phyloP scores from a whole-genome alignment of 1,140 invertebrate genomes.

The Gryllus bimaculatus region DNA sequence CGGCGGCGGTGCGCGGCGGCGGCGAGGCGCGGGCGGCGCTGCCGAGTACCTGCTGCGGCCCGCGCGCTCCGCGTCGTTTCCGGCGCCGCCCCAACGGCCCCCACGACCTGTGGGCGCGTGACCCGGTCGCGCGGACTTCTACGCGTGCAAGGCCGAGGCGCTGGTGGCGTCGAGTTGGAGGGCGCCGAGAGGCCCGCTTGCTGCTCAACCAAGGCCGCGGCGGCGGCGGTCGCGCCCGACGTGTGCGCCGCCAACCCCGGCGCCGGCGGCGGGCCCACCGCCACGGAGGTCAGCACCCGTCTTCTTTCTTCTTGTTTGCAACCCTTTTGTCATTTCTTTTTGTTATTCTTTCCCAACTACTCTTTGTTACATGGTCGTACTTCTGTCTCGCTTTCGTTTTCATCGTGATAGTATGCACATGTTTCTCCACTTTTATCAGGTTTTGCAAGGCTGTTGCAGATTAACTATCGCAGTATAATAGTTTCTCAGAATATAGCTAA shows the following conservation, averaged over 20 bases:
- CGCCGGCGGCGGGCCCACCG: background rate
- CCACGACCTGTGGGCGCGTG: background rate
- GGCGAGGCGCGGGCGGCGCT: slow-evolving; percentile 20
- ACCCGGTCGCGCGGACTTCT: background rate
- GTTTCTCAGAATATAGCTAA: no score
- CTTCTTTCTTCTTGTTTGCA: no score
- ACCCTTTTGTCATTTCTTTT: no score
- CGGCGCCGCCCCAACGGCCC: background rate
- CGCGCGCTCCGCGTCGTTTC: background rate
- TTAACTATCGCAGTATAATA: no score
- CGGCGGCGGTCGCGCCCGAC: slow-evolving; percentile 20
- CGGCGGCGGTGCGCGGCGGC: slow-evolving; percentile 46
- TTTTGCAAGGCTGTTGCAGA: no score
- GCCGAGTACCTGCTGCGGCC: background rate
- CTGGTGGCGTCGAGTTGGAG: slow-evolving; percentile 23
- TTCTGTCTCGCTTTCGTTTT: no score
- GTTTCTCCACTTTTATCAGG: no score
- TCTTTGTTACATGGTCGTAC: no score
- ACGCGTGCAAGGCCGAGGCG: slow-evolving; percentile 12
- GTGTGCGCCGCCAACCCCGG: slow-evolving; percentile 21
- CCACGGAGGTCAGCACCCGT: background rate
- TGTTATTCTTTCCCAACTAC: no score
- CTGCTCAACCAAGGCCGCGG: background rate
- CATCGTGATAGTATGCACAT: no score
- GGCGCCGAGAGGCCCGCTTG: slow-evolving; percentile 24